Evolutionary conservation across 2,113 vertebrate genomes (phyloP), one percentile per base, ranked within the genome.

Genomic region (Onychostruthus taczanowskii): DNA sequence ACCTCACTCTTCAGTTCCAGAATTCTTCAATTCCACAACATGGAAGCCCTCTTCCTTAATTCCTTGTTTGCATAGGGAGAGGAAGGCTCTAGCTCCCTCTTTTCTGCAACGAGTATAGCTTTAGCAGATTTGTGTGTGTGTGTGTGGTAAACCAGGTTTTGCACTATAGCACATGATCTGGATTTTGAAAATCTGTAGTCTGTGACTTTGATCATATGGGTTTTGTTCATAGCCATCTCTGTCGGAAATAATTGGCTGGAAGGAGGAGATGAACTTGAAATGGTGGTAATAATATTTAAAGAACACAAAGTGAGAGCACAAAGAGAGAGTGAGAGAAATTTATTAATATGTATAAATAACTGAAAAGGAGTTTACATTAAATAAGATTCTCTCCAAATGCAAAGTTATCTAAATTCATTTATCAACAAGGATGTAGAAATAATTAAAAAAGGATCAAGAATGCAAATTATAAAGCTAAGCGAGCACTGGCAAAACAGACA

Each of bases 341-440:
- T 87, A 90, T 90, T 84, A 89, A 72, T 90, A 77, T 64, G 21
- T 75, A 59, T 84, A 75, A 94, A 90, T 87, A 94, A 90, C 53
- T 70, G 59, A 89, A 87, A 64, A 10, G 33, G 43, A 55, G 27
- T 90, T 89, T 93, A 53, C 37, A 50, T 89, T 87, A 94, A 74
- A 39, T 58, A 64, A 70, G 78, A 85, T 83, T 61, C 9, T 93
- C 47, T 87, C 37, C 55, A 83, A 92, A 92, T 85, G 46, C 44
- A 78, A 92, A 35, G 35, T 84, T 94, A 72, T 46, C 55, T 83
- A 64, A 82, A 90, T 72, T 89, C n/a, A 49, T 33, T 92, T 93
- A 92, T 83, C 63, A 81, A 35, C 18, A 91, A 87, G 49, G 44
- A 20, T 47, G 28, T 66, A 61, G 77, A 62, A 94, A 53, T 86